Evolutionary conservation across 1,140 invertebrate genomes (phyloP).

Genomic region (Holcopasites calliopsidis): DNA sequence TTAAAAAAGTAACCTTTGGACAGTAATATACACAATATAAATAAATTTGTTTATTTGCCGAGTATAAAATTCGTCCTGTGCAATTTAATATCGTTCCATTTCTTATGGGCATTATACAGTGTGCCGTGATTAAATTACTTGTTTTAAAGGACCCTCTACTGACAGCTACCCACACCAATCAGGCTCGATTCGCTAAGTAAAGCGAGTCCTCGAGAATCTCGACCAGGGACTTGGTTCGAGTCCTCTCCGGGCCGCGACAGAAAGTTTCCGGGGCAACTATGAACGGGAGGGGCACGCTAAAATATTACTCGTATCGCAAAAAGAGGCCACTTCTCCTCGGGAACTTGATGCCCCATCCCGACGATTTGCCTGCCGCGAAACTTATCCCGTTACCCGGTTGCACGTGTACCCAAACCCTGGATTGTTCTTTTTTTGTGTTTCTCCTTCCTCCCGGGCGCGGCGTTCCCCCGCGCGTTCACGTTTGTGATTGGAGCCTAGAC

Average conservation of each 20-base stretch:
- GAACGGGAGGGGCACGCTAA: slow-evolving; percentile 56
- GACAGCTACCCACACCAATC: too few relatives aligned
- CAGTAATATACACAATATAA: too few relatives aligned
- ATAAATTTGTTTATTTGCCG: too few relatives aligned
- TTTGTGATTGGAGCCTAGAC: slow-evolving; percentile 53
- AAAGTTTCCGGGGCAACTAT: slow-evolving; percentile 62
- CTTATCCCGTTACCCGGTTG: slow-evolving; percentile 37
- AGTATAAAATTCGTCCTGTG: too few relatives aligned
- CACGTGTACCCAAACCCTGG: neutral
- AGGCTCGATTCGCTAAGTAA: neutral
- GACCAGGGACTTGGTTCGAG: neutral
- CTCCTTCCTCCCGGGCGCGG: neutral
- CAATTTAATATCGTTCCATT: too few relatives aligned
- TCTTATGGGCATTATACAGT: too few relatives aligned
- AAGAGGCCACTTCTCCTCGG: slow-evolving; percentile 57
- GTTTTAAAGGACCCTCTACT: too few relatives aligned
- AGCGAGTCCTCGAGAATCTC: slow-evolving; percentile 8
- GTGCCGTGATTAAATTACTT: too few relatives aligned
- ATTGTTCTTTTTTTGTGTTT: neutral
- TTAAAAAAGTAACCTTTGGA: too few relatives aligned
- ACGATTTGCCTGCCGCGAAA: slow-evolving; percentile 45
- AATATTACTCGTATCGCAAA: slow-evolving; percentile 67
- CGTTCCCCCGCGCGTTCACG: slow-evolving; percentile 14
- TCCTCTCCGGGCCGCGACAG: slow-evolving; percentile 48
- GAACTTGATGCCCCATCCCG: slow-evolving; percentile 54